Evolutionary conservation across 2,888 invertebrate species (phyloP).

Genomic region (Aproaerema taeniolella): DNA sequence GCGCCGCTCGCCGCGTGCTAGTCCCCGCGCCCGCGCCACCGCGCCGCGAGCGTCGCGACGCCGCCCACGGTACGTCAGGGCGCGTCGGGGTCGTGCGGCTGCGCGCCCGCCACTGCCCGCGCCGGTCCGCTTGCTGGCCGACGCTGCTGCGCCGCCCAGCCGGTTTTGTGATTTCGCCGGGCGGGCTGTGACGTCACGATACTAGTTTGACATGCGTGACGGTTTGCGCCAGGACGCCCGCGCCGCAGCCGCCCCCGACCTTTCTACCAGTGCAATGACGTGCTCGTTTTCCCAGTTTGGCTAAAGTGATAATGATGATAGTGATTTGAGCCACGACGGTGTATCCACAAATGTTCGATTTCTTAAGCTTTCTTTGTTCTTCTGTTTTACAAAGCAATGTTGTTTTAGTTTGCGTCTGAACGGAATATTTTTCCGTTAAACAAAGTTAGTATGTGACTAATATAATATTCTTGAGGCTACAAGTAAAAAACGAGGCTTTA

Average conservation of each 20-base stretch:
- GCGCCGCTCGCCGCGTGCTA: constrained; percentile 75
- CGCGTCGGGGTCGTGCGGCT: constrained; percentile 74
- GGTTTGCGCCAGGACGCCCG: constrained; percentile 64
- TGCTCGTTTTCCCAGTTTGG: constrained; percentile 43
- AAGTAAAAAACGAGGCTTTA: constrained; percentile 17
- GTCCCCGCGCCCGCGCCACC: constrained; percentile 58
- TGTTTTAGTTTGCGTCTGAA: constrained; percentile 1
- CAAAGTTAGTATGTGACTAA: constrained; percentile 9
- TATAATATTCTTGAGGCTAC: constrained; percentile 5
- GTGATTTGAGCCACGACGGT: no score
- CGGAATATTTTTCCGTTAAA: constrained; percentile 3
- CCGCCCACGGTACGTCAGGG: constrained; percentile 71
- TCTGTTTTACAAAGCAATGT: no score
- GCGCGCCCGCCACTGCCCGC: constrained; percentile 69
- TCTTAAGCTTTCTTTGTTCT: no score
- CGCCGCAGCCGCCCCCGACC: constrained; percentile 65
- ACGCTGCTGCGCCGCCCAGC: constrained; percentile 51
- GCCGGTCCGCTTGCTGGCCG: constrained; percentile 33
- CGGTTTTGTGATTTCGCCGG: constrained; percentile 74
- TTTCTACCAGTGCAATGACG: constrained; percentile 64
- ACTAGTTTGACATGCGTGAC: constrained; percentile 75
- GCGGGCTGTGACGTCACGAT: constrained; percentile 71
- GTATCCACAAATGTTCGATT: no score
- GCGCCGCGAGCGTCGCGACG: constrained; percentile 58
- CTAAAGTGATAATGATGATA: constrained; percentile 10